phyloP scores from a whole-genome alignment of 2,797 vertebrate genomes.

The Vespertilio murinus region DNA sequence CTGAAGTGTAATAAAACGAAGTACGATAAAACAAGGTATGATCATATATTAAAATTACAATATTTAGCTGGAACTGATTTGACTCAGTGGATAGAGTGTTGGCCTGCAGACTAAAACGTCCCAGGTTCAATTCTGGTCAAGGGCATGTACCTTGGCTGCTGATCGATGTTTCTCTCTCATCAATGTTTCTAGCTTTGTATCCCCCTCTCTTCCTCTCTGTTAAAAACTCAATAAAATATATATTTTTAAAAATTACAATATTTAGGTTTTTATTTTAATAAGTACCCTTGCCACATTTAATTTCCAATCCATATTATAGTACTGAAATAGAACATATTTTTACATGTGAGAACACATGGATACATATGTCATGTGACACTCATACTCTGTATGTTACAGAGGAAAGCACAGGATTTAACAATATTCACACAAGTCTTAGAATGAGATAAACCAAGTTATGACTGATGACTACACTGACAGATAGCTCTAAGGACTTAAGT shows the following conservation, averaged over 20 bases:
- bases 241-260: background rate
- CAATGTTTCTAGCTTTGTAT: no score
- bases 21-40: background rate
- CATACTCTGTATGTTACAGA: background rate
- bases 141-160: no score
- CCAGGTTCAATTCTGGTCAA: no score
- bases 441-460: background rate
- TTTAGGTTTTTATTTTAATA: slow-evolving; percentile 20
- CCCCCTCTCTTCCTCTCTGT: no score
- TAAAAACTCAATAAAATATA: no score
- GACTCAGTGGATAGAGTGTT: no score
- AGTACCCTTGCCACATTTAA: background rate
- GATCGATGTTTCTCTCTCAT: no score
- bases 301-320: background rate
- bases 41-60: background rate
- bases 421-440: background rate
- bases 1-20: background rate
- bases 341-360: background rate
- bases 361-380: background rate
- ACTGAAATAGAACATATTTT: background rate
- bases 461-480: background rate
- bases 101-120: no score
- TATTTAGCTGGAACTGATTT: no score
- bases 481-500: background rate
- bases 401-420: background rate